Evolutionary conservation across 2,797 vertebrate genomes (phyloP).

Genomic region (Glyptemys insculpta): DNA sequence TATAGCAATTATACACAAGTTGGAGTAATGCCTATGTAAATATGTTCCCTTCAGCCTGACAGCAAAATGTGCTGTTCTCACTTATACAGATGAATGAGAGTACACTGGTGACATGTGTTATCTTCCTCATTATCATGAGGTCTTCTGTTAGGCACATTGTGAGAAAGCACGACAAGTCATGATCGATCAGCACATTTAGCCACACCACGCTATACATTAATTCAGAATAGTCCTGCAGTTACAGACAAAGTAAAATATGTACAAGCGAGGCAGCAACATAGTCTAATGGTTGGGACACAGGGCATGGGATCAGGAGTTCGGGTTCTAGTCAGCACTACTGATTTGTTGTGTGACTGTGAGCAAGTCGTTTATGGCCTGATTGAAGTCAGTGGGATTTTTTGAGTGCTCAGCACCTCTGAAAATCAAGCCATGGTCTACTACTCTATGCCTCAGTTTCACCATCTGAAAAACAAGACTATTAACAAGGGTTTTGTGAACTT

Average conservation of each 20-base stretch:
- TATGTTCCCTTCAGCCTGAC: slow-evolving; percentile 68
- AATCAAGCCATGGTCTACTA: background rate
- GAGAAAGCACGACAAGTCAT: slow-evolving; percentile 9
- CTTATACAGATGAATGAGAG: slow-evolving; percentile 49
- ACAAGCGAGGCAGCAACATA: background rate
- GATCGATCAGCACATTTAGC: background rate
- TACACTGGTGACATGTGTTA: slow-evolving; percentile 67
- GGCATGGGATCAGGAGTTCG: background rate
- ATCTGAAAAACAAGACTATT: background rate
- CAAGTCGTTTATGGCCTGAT: background rate
- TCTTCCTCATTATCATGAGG: slow-evolving; percentile 52
- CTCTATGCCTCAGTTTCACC: background rate
- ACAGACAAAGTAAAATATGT: background rate
- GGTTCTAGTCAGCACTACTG: slow-evolving; percentile 32
- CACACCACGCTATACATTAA: background rate
- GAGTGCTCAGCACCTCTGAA: background rate
- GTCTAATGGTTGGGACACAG: background rate
- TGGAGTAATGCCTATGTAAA: slow-evolving; percentile 75
- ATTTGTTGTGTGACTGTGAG: background rate
- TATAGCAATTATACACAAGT: slow-evolving; percentile 63
- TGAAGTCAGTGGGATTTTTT: background rate
- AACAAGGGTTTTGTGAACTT: background rate
- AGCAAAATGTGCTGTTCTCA: slow-evolving; percentile 73
- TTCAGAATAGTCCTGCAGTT: slow-evolving; percentile 52
- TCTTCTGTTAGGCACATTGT: slow-evolving; percentile 30